Base-by-base conservation (phyloP, 2,888 invertebrate genomes). In the Buathra laborator region DNA sequence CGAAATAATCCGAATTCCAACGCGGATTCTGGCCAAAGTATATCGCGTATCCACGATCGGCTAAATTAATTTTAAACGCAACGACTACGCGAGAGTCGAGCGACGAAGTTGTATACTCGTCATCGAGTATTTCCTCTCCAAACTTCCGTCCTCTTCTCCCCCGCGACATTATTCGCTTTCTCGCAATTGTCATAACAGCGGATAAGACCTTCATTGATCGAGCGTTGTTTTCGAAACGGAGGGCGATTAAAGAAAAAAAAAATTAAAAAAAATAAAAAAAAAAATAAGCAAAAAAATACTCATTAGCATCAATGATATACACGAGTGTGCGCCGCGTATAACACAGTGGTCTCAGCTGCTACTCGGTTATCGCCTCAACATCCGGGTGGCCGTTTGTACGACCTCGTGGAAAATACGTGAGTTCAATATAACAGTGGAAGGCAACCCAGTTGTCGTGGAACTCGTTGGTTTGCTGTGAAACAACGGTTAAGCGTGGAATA, bases 1-100 rank as follows among this genome's bases (percentile, higher is more conserved):
- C 81, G 62, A 85, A 86, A 87, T 86, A 87, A 87, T 87, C 68
- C 81, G 81, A 86, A 87, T 87, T 87, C 86, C 86, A 86, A 67
- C 74, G 81, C 72, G 78, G 75, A 53, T 12, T 59, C 29, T n/a
- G 2, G 59, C 29, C 3, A 12, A 48, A 53, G 3, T 3, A 10
- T 67, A 68, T 19, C 12, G n/a, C 44, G 68, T 76, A n/a, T 5
- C 68, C 24, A 59, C 4, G 59, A 24, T 24, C 29, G 29, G 37
- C 10, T 53, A 19, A n/a, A 53, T 53, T 2, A 53, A 19, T 53
- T 53, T 9, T 7, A 62, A 19, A 32, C 62, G 12, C 19, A n/a
- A 12, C 0, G 3, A 29, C 16, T 59, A 12, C 14, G 4, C 24
- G 32, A 4, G 24, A 62, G 14, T n/a, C 2, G 51, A 9, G 16